Evolutionary conservation across 2,797 vertebrate genomes (phyloP), one percentile per base, ranked within the genome.

Genomic region (Pseudomugil gertrudae): DNA sequence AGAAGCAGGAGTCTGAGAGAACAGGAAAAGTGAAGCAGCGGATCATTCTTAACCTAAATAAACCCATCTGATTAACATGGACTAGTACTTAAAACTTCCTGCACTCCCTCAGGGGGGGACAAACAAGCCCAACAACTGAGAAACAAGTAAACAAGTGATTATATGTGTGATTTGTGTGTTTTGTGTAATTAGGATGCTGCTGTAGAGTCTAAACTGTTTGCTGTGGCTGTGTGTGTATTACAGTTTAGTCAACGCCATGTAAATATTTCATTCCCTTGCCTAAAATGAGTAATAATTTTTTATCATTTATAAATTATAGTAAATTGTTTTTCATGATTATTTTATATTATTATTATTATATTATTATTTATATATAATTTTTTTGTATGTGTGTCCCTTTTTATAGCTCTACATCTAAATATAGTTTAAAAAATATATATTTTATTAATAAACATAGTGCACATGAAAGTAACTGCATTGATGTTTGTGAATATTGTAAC

Each of bases 141-240:
- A 61, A 59, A 59, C 63, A 30, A 61, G 51, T 63, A 66, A 72
- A 66, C 64, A 63, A 57, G 57, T 69, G 27, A 14, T 23, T 81
- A 45, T 72, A 38, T 70, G 32, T 27, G 26, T 51, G 32, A 45
- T 61, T 45, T 68, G 51, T 70, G 61, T 69, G 52, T 36, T 21
- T 67, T 29, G n/a, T 71, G 57, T 53, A 62, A 67, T 73, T 66
- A 66, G 59, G 27, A 60, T 24, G 4, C 24, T 52, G 52, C 3
- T 3, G 0, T 62, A 29, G 58, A 38, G 38, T 30, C 50, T 58
- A 56, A 69, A 76, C 10, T 7, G 1, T 3, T 47, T 6, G 21
- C 52, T 52, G 38, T 15, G 29, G 15, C 23, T 40, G 36, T 54
- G 29, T 58, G 66, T 27, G 35, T 36, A 36, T 36, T 62, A 63